Conservation (phyloP, 2,888 invertebrate genomes). For the Pterostichus madidus region DNA sequence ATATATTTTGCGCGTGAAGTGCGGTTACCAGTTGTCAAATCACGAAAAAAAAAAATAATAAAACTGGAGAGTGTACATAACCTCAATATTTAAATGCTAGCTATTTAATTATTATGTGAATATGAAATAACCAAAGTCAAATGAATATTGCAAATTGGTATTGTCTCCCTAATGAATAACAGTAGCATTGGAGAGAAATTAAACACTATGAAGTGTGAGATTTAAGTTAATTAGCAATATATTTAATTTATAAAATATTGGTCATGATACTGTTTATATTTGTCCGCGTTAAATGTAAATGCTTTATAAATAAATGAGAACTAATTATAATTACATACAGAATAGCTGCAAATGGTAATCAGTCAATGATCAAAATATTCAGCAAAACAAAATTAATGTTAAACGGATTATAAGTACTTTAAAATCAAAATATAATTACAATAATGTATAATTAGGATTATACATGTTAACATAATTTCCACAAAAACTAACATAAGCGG, state of each 20-base stretch:
- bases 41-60: too few species aligned
- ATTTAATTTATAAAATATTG: slow-evolving; percentile 34
- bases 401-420: slow-evolving; percentile 33
- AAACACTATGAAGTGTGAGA: slow-evolving; percentile 17
- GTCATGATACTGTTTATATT: slow-evolving; percentile 3
- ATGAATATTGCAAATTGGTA: slow-evolving; percentile 9
- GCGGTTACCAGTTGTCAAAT: too few species aligned
- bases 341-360: slow-evolving; percentile 20
- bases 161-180: slow-evolving; percentile 29
- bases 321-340: slow-evolving; percentile 29
- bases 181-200: slow-evolving; percentile 8
- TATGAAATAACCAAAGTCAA: slow-evolving; percentile 16
- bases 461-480: background rate
- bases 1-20: too few species aligned
- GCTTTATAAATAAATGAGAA: slow-evolving; percentile 48
- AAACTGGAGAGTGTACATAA: too few species aligned
- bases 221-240: slow-evolving; percentile 49
- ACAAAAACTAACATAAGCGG: slow-evolving; percentile 2
- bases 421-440: slow-evolving; percentile 17
- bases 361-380: slow-evolving; percentile 40
- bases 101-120: slow-evolving; percentile 21
- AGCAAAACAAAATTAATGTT: slow-evolving; percentile 35
- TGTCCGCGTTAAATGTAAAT: slow-evolving; percentile 22
- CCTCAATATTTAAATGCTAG: background rate
- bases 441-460: slow-evolving; percentile 45